Percentiles rank a stretch among this genome's conserved stretches.
Evolutionary conservation across 2,797 vertebrate genomes (phyloP).

Genomic region (Rhabdomys pumilio): DNA sequence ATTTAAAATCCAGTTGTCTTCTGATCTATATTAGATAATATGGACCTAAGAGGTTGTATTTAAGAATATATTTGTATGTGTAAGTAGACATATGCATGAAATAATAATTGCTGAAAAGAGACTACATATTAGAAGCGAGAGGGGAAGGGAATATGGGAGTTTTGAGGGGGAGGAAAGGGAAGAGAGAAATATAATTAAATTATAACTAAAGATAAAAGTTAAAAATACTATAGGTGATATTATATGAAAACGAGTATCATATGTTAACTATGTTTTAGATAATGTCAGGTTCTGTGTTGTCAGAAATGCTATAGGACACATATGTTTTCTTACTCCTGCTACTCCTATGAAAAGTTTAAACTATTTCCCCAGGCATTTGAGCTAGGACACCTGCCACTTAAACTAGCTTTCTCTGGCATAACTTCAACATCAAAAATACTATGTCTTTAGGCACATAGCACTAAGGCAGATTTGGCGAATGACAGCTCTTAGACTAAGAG

Average conservation of each 20-base stretch:
- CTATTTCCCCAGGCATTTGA: neutral
- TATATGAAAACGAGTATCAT: neutral
- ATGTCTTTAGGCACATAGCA: neutral
- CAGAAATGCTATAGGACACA: neutral
- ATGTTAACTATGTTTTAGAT: neutral
- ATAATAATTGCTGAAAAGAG: neutral
- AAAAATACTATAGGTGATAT: neutral
- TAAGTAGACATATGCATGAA: neutral
- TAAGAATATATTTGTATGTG: neutral
- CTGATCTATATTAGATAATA: neutral
- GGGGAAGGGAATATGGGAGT: neutral
- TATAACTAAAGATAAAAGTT: neutral
- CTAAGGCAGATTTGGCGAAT: neutral
- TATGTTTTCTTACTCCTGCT: neutral
- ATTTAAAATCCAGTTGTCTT: neutral
- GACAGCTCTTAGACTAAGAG: neutral
- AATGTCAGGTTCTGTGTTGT: neutral
- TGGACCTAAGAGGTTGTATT: no score
- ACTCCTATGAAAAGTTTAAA: neutral
- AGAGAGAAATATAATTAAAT: neutral
- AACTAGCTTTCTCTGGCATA: neutral
- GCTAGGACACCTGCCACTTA: neutral
- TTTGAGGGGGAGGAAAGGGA: neutral
- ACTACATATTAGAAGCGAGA: neutral
- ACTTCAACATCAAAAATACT: neutral